Evolutionary conservation across 2,113 vertebrate species (phyloP).

Genomic region (Ameiurus melas): DNA sequence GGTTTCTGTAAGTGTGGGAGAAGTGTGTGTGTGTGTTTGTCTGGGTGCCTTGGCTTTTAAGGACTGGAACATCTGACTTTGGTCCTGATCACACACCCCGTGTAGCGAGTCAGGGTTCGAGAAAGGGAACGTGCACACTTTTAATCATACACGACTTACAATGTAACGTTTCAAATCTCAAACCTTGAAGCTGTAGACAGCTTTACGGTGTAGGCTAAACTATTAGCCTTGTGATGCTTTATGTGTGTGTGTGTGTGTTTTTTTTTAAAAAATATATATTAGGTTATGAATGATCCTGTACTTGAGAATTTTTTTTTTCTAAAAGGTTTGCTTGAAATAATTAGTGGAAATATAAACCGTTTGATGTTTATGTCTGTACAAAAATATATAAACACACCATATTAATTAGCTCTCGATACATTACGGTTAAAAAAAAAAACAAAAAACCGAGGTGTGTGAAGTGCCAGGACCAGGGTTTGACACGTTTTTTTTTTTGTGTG

Average conservation of each 20-base stretch:
- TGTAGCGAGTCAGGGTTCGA: conserved; percentile 21
- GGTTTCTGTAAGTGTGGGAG: conserved; percentile 32
- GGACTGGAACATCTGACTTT: conserved; percentile 54
- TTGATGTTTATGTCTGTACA: conserved; percentile 26
- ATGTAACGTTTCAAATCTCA: conserved; percentile 30
- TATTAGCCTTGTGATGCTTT: conserved; percentile 34
- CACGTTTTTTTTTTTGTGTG: neutral
- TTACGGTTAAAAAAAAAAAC: neutral
- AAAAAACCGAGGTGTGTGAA: conserved; percentile 54
- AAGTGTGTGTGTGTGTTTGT: conserved; percentile 37
- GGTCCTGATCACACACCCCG: conserved; percentile 54
- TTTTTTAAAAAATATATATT: neutral
- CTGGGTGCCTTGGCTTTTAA: conserved; percentile 43
- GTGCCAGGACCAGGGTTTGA: conserved; percentile 57
- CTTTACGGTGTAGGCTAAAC: conserved; percentile 43
- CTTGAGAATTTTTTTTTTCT: conserved; percentile 38
- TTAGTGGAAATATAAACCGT: conserved; percentile 41
- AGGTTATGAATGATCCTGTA: conserved; percentile 46
- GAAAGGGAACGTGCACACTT: conserved; percentile 33
- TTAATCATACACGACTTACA: conserved; percentile 37
- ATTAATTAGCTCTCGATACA: conserved; percentile 11
- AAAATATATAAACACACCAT: neutral
- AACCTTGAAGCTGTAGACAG: conserved; percentile 35
- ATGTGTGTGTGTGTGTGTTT: neutral
- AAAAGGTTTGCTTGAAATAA: conserved; percentile 43